Evolutionary conservation across 64 coral and sea anemone genomes (phyloP), one percentile per base, ranked within the genome.

Genomic region (Stichodactyla mertensii): DNA sequence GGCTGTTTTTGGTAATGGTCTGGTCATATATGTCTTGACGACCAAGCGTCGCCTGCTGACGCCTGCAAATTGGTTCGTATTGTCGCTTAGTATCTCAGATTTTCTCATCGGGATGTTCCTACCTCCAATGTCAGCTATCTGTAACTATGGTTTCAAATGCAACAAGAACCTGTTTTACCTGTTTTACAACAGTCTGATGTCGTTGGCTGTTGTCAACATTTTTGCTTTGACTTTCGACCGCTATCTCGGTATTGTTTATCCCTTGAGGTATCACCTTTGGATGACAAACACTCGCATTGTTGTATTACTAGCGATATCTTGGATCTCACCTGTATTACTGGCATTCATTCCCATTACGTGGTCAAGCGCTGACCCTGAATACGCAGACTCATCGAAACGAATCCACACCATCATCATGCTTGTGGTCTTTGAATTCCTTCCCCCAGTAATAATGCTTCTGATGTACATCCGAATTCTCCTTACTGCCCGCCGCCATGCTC

Each of bases 51-150:
- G 85, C 14, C 93, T 94, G 57, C 89, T 83, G 8, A 88, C 89
- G n/a, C 84, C 82, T 23, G 82, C 82, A 10, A 94, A 94, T 12
- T 84, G 86, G 52, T 87, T 91, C 5, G 83, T 89, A 5, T 70
- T 91, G 16, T 94, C 93, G 9, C 89, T 94, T 56, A 81, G 85
- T 16, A 64, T 94, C 13, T 85, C 93, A 15, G 93, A 94, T 86
- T 88, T 91, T 7, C 74, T 87, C 45, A 90, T 94, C 51, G 93
- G 93, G 2, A 52, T 82, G 77, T 82, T 71, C 45, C 55, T 88
- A 18, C 84, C 83, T 56, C 89, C 92, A 23, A 80, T 66, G 12
- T 83, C 89, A 0, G 89, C 66, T 27, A 66, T 88, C n/a, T 91
- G 86, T 70, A 36, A 79, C 18, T 87, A 86, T 27, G 5, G 14